A percentile compares a stretch with the other conserved stretches of the same genome.
Evolutionary conservation across 2,888 invertebrate genomes (phyloP).

Genomic region (Zygaena filipendulae): DNA sequence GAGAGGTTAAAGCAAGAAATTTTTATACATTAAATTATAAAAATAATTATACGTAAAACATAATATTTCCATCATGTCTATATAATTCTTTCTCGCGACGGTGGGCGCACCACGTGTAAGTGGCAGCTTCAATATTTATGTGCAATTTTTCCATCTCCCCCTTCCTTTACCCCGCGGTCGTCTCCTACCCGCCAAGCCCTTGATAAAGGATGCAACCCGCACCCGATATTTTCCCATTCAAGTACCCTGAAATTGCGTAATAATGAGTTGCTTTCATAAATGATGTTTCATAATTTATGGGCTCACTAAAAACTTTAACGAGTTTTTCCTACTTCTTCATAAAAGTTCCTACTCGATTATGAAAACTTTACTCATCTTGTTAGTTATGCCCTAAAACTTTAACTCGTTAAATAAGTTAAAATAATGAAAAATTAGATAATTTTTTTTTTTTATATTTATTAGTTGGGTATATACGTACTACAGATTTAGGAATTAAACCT

Average conservation of each 20-base stretch:
- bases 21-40: too few relatives aligned
- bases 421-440: too few relatives aligned
- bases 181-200: slow-evolving; percentile 20
- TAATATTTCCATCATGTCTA: slow-evolving; percentile 25
- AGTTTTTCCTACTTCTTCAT: too few relatives aligned
- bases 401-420: too few relatives aligned
- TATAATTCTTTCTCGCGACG: slow-evolving; percentile 23
- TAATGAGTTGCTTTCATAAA: slow-evolving; percentile 30
- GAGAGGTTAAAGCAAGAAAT: too few relatives aligned
- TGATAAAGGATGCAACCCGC: slow-evolving; percentile 61
- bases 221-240: slow-evolving; percentile 28
- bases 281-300: neutral
- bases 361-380: too few relatives aligned
- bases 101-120: slow-evolving; percentile 67
- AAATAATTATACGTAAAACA: too few relatives aligned
- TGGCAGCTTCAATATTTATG: slow-evolving; percentile 70
- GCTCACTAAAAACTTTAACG: slow-evolving; percentile 22
- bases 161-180: slow-evolving; percentile 22
- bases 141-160: slow-evolving; percentile 63
- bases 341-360: too few relatives aligned
- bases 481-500: too few relatives aligned
- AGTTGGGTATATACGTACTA: too few relatives aligned
- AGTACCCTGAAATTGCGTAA: slow-evolving; percentile 46
- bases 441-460: too few relatives aligned
- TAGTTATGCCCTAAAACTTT: too few relatives aligned